Conservation (phyloP, 1,140 invertebrate genomes). For the Propsilocerus akamusi region DNA sequence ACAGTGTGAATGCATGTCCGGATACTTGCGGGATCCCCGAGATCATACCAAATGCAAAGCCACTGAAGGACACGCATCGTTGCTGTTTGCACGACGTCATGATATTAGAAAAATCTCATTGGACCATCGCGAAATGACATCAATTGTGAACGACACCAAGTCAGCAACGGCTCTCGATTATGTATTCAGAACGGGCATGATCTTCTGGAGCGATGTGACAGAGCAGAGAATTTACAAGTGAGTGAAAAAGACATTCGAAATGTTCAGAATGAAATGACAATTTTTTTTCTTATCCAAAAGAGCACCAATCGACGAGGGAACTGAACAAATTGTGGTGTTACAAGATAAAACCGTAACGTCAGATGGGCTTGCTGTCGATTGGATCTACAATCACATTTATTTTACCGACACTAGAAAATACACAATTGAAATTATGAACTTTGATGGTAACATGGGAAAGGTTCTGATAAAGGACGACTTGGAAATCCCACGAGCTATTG, state of each 20-base stretch:
- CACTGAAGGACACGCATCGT: conserved; percentile 63
- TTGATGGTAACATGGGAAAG: conserved; percentile 77
- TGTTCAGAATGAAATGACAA: background rate
- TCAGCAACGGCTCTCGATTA: conserved; percentile 76
- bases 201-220: conserved; percentile 87
- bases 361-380: conserved; percentile 89
- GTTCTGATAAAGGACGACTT: conserved; percentile 64
- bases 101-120: conserved; percentile 81
- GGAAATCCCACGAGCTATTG: conserved; percentile 88
- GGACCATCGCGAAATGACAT: conserved; percentile 79
- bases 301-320: conserved; percentile 80
- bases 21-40: conserved; percentile 70
- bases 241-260: conserved; percentile 19
- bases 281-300: conserved; percentile 22
- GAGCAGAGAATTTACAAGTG: conserved; percentile 80
- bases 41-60: conserved; percentile 74
- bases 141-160: conserved; percentile 70
- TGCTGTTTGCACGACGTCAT: conserved; percentile 63
- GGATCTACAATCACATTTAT: conserved; percentile 92
- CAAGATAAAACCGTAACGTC: conserved; percentile 67
- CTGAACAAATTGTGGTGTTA: conserved; percentile 61
- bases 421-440: conserved; percentile 73
- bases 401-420: conserved; percentile 89
- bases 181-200: conserved; percentile 74
- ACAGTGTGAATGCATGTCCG: conserved; percentile 67